Conservation (phyloP, 2,797 vertebrate genomes). For the Channallabes apus region DNA sequence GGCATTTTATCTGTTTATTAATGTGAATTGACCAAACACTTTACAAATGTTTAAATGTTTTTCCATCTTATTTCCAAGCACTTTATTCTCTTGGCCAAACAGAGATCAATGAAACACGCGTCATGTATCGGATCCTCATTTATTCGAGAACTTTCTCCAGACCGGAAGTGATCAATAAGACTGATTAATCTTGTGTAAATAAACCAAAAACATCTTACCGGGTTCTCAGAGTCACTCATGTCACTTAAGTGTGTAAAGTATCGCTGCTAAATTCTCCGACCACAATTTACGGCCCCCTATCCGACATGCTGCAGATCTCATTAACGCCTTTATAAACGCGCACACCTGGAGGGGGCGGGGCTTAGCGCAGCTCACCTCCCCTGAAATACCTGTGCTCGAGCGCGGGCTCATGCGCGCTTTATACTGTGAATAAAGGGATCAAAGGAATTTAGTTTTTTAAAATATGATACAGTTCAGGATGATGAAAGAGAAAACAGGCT, state of each 20-base stretch:
- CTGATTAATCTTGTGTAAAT: not conserved
- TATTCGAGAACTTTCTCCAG: not conserved
- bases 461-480: not conserved
- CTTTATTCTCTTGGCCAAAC: not conserved
- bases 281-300: not conserved
- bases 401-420: not conserved
- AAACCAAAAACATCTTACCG: constrained; percentile 35
- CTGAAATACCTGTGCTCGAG: not conserved
- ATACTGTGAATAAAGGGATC: not conserved
- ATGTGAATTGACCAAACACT: not conserved
- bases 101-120: not conserved
- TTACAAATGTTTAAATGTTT: not conserved
- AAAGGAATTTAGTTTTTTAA: not conserved
- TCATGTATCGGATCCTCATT: not conserved
- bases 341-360: constrained; percentile 42
- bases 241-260: constrained; percentile 2
- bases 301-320: constrained; percentile 2
- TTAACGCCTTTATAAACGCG: constrained; percentile 41
- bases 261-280: constrained; percentile 20
- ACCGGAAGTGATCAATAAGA: not conserved
- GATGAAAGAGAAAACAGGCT: not conserved
- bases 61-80: not conserved
- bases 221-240: constrained; percentile 47
- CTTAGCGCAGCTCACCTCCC: not conserved
- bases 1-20: not conserved